Evolutionary conservation across 2,797 vertebrate genomes (phyloP), one percentile per base, ranked within the genome.

Genomic region (Danionella dracula): DNA sequence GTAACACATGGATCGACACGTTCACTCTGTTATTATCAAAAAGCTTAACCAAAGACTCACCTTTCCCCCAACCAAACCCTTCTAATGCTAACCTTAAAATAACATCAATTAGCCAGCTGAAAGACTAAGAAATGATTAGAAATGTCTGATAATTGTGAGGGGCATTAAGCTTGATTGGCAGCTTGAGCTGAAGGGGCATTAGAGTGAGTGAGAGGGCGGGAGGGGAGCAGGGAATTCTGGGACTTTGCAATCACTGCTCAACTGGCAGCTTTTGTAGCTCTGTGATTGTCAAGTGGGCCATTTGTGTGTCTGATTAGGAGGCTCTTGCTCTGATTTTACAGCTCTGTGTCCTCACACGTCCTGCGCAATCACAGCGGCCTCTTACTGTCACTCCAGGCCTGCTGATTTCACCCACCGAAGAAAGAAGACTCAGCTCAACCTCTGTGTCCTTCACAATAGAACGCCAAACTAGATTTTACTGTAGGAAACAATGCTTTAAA

Each of bases 281-380:
- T 86, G 88, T 93, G 90, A 92, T 93, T 92, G 90, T 92, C 87
- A 90, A 92, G 91, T 92, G 87, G 83, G 83, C 90, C 88, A 92
- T 92, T 93, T 92, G 85, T 85, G 84, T 82, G 85, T 56, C 90
- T 93, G 89, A 92, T 92, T 92, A 90, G 82, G 82, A 84, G 80
- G 81, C 84, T 86, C 81, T 32, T 75, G 86, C 84, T 81, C 16
- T 92, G 90, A 92, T 92, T 92, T 88, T 83, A 85, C 84, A 88
- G 87, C 40, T 59, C 60, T 53, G 23, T 81, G 81, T 82, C 91
- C 88, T 89, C 88, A 84, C 82, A 59, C 48, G 78, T 79, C 67
- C 21, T 19, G 73, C 82, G 89, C 89, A 93, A 92, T 92, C 91
- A 72, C 83, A 83, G 6, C 82, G 79, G 40, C 79, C 72, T 84